phyloP scores from a whole-genome alignment of 2,888 invertebrate genomes.

The Hedya salicella region DNA sequence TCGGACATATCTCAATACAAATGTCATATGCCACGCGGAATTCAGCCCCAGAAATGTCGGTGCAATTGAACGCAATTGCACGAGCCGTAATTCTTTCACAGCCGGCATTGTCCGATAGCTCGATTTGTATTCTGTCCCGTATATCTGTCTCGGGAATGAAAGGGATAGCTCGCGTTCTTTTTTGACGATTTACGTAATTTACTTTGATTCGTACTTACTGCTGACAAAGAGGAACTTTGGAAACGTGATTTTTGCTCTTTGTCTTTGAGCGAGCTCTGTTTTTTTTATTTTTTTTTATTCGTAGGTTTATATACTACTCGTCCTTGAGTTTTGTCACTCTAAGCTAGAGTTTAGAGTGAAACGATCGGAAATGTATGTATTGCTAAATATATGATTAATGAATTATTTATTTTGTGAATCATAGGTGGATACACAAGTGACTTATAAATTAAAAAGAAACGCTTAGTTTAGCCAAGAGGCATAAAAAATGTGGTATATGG shows the following conservation, averaged over 20 bases:
- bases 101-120: slow-evolving; percentile 29
- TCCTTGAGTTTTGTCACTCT: no score
- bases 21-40: no score
- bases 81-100: slow-evolving; percentile 37
- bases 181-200: slow-evolving; percentile 38
- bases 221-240: slow-evolving; percentile 14
- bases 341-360: no score
- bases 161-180: slow-evolving; percentile 15
- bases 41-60: slow-evolving; percentile 4
- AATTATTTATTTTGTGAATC: no score
- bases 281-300: not conserved
- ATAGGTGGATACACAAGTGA: no score
- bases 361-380: no score
- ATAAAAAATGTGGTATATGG: no score
- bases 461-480: no score
- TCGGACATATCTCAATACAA: no score
- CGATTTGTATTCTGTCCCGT: slow-evolving; percentile 37
- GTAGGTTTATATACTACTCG: not conserved
- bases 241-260: slow-evolving; percentile 7
- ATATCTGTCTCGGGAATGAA: slow-evolving; percentile 33
- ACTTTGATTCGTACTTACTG: slow-evolving; percentile 23
- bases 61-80: slow-evolving; percentile 41
- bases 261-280: not conserved
- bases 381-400: no score
- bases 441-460: no score